Conservation (phyloP, 2,888 invertebrate species). For the Caenorhabditis panamensis region DNA sequence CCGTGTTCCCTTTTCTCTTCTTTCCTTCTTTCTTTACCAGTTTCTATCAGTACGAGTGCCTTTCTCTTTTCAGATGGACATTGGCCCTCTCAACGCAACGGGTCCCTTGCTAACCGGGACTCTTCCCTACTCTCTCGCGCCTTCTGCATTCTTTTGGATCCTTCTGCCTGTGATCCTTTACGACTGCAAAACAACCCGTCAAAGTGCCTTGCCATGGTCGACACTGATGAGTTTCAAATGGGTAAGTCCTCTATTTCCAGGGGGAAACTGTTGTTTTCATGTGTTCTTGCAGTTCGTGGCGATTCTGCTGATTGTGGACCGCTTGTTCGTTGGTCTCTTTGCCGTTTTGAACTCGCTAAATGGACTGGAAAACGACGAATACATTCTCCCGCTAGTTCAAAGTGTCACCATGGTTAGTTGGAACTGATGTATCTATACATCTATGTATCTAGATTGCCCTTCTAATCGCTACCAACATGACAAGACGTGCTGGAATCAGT, state of each 20-base stretch:
- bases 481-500: constrained; percentile 90
- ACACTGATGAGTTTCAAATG: constrained; percentile 75
- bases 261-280: background rate
- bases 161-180: constrained; percentile 73
- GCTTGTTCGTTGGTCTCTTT: constrained; percentile 61
- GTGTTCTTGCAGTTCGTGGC: constrained; percentile 54
- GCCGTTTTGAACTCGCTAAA: constrained; percentile 72
- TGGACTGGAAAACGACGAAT: constrained; percentile 65
- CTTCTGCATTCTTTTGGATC: constrained; percentile 78
- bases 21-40: too few relatives aligned
- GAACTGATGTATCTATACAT: background rate
- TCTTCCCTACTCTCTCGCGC: too few relatives aligned
- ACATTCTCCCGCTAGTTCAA: constrained; percentile 74
- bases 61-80: too few relatives aligned
- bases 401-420: constrained; percentile 71
- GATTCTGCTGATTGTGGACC: constrained; percentile 56
- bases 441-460: constrained; percentile 66
- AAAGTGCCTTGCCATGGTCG: constrained; percentile 71
- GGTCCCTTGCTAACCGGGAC: too few relatives aligned
- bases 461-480: constrained; percentile 66
- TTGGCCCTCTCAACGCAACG: too few relatives aligned
- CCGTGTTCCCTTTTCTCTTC: too few relatives aligned
- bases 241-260: constrained; percentile 56
- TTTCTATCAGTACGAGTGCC: too few relatives aligned
- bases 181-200: constrained; percentile 65